Conservation (phyloP, 2,113 vertebrate genomes). For the Probosciger aterrimus region DNA sequence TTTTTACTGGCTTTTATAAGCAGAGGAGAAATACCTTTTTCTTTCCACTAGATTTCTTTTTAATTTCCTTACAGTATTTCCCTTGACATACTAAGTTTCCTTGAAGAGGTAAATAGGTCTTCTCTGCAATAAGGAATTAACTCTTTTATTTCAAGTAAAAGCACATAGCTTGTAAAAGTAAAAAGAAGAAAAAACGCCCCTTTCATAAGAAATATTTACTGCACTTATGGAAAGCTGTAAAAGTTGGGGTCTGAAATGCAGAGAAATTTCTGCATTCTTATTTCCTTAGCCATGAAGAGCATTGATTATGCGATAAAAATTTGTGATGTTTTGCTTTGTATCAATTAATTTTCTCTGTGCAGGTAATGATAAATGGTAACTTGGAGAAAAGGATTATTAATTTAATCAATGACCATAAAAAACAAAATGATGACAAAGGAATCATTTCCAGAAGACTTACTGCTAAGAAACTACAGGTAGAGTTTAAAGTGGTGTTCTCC, state of each 20-base stretch:
- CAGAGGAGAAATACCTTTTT: background rate
- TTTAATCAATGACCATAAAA: conserved; percentile 91
- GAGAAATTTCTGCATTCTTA: background rate
- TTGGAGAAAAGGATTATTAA: conserved; percentile 92
- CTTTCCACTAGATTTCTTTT: background rate
- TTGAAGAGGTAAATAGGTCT: background rate
- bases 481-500: background rate
- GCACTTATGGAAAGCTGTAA: accelerated
- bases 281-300: background rate
- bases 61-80: background rate
- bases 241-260: background rate
- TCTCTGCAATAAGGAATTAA: background rate
- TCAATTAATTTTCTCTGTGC: background rate
- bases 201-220: accelerated
- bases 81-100: background rate
- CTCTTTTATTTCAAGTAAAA: background rate
- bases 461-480: conserved; percentile 93
- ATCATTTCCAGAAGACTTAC: conserved; percentile 91
- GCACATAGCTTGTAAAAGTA: accelerated
- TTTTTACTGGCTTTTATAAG: background rate
- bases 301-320: background rate
- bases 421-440: conserved; percentile 83
- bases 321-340: background rate
- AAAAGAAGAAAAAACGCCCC: background rate
- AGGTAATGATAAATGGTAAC: conserved; percentile 89